Evolutionary conservation across 2,888 invertebrate genomes (phyloP).

Genomic region (Agrochola lychnidis): DNA sequence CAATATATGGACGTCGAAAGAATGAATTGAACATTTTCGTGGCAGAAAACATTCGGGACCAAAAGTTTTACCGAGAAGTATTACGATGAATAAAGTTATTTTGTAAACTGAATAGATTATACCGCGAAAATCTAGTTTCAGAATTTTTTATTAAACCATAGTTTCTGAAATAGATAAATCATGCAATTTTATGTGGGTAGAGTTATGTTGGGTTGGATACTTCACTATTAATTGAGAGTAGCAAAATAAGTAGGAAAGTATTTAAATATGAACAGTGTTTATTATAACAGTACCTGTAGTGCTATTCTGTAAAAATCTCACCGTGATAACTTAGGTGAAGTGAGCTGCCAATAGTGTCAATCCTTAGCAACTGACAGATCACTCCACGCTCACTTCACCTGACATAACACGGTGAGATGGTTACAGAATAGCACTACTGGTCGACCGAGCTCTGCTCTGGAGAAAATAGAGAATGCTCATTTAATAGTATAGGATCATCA

Average conservation of each 20-base stretch:
- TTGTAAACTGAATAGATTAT: conserved; percentile 40
- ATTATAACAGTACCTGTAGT: conserved; percentile 2
- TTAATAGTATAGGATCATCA: too few species aligned
- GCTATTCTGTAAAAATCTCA: too few species aligned
- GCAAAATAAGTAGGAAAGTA: conserved; percentile 13
- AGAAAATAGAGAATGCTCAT: too few species aligned
- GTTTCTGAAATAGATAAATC: conserved; percentile 13
- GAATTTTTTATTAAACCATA: neutral
- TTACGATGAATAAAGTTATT: conserved; percentile 60
- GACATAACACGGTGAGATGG: too few species aligned
- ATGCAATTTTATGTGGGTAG: neutral
- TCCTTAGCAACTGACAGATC: too few species aligned
- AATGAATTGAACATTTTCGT: conserved; percentile 58
- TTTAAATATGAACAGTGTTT: conserved; percentile 9
- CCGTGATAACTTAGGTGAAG: too few species aligned
- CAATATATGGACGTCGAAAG: conserved; percentile 59
- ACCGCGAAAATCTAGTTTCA: conserved; percentile 5
- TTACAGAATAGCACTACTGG: too few species aligned
- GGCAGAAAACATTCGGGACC: conserved; percentile 49
- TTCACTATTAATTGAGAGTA: neutral
- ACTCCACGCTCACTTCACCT: too few species aligned
- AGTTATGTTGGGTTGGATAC: neutral
- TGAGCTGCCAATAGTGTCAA: too few species aligned
- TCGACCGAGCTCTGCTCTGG: too few species aligned
- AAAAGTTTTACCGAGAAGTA: conserved; percentile 50